phyloP scores from a whole-genome alignment of 2,888 invertebrate genomes.

The Microplitis manilae region DNA sequence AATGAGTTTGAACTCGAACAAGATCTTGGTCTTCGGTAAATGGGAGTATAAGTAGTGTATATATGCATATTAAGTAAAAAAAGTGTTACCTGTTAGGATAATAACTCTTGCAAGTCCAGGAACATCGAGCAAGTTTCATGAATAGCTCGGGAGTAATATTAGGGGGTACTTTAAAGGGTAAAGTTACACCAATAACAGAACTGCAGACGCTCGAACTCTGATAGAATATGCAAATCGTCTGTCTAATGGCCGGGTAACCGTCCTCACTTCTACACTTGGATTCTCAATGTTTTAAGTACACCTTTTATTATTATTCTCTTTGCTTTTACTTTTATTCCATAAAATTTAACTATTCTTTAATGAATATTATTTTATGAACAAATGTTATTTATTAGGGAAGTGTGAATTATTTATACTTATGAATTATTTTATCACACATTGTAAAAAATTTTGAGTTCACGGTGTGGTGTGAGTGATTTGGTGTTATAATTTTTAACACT shows the following conservation, averaged over 20 bases:
- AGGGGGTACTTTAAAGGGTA: conserved; percentile 56
- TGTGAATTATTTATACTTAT: too few species aligned
- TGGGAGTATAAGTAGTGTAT: neutral
- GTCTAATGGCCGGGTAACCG: conserved; percentile 57
- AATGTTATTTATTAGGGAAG: neutral
- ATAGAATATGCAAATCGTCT: conserved; percentile 60
- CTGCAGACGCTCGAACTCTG: conserved; percentile 49
- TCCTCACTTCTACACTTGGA: conserved; percentile 42
- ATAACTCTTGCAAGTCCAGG: conserved; percentile 46
- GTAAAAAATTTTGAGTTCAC: too few species aligned
- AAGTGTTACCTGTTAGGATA: conserved; percentile 51
- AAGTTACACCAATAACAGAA: conserved; percentile 61
- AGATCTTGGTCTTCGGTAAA: neutral
- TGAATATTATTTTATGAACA: neutral
- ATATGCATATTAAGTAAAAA: conserved; percentile 14
- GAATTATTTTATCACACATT: too few species aligned
- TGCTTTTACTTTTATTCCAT: neutral
- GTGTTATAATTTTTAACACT: too few species aligned
- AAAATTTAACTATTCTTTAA: neutral
- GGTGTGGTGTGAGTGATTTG: too few species aligned
- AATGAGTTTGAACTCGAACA: neutral
- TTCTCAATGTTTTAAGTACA: conserved; percentile 1
- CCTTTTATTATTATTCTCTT: conserved; percentile 17
- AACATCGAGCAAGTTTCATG: conserved; percentile 54
- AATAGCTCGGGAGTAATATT: conserved; percentile 57